A percentile compares a stretch with the other conserved stretches of the same genome.
phyloP scores from a whole-genome alignment of 2,888 invertebrate species.

The Acanthoscelides obtectus region DNA sequence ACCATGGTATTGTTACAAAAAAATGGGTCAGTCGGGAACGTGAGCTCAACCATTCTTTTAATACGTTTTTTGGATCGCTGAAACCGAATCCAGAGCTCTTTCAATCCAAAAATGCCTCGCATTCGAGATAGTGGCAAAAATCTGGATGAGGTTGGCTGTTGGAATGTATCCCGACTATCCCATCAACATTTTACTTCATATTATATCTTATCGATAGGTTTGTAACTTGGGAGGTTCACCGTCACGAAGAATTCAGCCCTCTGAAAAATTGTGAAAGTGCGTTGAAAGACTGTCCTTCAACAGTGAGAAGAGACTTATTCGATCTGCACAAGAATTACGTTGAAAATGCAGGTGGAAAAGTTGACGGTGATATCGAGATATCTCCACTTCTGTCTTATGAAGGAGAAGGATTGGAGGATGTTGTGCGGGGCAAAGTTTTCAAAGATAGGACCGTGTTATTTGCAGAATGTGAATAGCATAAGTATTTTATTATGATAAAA shows the following conservation, averaged over 20 bases:
- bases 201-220: constrained; percentile 65
- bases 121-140: too few species aligned
- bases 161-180: too few species aligned
- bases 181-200: too few species aligned
- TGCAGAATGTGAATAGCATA: constrained; percentile 13
- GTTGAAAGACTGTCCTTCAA: constrained; percentile 85
- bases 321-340: constrained; percentile 75
- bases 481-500: neutral
- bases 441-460: constrained; percentile 23
- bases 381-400: constrained; percentile 86
- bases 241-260: constrained; percentile 94
- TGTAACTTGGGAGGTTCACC: constrained; percentile 87
- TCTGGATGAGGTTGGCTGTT: too few species aligned
- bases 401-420: constrained; percentile 70
- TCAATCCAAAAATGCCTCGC: too few species aligned
- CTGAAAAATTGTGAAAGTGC: constrained; percentile 87
- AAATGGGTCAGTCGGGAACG: too few species aligned
- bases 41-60: too few species aligned
- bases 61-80: too few species aligned
- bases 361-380: constrained; percentile 70
- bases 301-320: constrained; percentile 74
- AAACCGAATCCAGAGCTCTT: too few species aligned
- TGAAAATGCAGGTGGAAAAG: constrained; percentile 71
- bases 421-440: constrained; percentile 26
- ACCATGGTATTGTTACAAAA: too few species aligned